Base-by-base conservation (phyloP, 2,888 invertebrate species). In the Orthosia incerta region DNA sequence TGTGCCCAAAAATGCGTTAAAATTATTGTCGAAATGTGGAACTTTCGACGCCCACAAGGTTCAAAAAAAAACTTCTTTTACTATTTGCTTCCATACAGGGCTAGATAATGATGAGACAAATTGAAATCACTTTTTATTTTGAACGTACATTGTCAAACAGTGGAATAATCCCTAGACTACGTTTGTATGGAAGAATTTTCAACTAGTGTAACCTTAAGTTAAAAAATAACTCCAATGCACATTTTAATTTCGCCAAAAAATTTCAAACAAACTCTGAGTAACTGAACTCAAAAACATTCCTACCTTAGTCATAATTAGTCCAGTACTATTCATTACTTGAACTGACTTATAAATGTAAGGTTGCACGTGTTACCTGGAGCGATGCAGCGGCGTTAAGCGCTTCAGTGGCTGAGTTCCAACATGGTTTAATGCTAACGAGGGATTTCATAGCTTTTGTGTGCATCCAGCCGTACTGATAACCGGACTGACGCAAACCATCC, bases 361-460 rank as follows among this genome's bases (percentile, higher is more conserved):
- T 64, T 65, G 39, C 66, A 74, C 53, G 50, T 66, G 57, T 59
- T 63, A 62, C 46, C 57, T 60, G 69, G 64, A 83, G 51, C 61
- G n/a, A 13, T 56, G n/a, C n/a, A 57, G 57, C 57, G 12, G 12
- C 12, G 4, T 59, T 39, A 59, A 59, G 59, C 59, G 39, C 48
- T 16, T 53, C 20, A 56, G 46, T 56, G 77, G 77, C 78, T 62
- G 18, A 57, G 50, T 57, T 82, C 73, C 69, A 72, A 60, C 71
- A 74, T 12, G 56, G 64, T 75, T 78, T 78, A 76, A 69, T 69
- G 68, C 51, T 81, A 69, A 74, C 64, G 79, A 81, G 64, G 56
- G 71, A 56, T 71, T 80, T 75, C 63, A 76, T 70, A 39, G 70
- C 75, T 74, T 74, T 79, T 69, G 69, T 72, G 46, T 71, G 70